A percentile compares a stretch with the other conserved stretches of the same genome.
Evolutionary conservation across 2,113 vertebrate genomes (phyloP).

Genomic region (Crotalus viridis): DNA sequence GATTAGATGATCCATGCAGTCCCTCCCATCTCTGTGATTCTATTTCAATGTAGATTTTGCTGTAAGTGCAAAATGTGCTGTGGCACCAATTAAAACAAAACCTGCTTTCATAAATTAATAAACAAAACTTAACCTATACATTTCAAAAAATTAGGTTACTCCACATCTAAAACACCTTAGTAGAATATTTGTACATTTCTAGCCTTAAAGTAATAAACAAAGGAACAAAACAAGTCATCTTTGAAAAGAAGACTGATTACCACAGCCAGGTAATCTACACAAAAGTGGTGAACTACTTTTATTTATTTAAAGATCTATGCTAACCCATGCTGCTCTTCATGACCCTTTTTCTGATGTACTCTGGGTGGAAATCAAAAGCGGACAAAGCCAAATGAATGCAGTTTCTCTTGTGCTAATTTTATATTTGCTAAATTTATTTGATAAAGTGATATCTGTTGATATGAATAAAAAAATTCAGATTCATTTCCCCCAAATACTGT

Average conservation of each 20-base stretch:
- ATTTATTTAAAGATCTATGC: conserved; percentile 18
- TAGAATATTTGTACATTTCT: conserved; percentile 27
- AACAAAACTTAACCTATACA: neutral
- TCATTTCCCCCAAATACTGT: neutral
- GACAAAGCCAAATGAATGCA: fast-evolving
- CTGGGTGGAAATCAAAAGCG: neutral
- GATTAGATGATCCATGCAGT: neutral
- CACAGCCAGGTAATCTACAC: conserved; percentile 69
- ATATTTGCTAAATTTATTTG: neutral
- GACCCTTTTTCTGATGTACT: conserved; percentile 29
- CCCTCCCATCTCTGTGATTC: neutral
- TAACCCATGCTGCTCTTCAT: conserved; percentile 16
- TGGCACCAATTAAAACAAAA: neutral
- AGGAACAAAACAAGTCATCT: conserved; percentile 57
- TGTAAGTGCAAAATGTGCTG: neutral
- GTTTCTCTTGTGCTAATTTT: neutral
- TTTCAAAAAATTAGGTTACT: neutral
- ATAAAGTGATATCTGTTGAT: neutral
- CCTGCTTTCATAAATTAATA: neutral
- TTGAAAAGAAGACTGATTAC: conserved; percentile 66
- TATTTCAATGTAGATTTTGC: neutral
- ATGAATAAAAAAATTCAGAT: neutral
- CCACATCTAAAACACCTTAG: neutral
- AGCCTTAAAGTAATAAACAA: conserved; percentile 48
- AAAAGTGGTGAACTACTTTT: conserved; percentile 53